Evolutionary conservation across 2,888 invertebrate species (phyloP).

Genomic region (Parascotia fuliginaria): DNA sequence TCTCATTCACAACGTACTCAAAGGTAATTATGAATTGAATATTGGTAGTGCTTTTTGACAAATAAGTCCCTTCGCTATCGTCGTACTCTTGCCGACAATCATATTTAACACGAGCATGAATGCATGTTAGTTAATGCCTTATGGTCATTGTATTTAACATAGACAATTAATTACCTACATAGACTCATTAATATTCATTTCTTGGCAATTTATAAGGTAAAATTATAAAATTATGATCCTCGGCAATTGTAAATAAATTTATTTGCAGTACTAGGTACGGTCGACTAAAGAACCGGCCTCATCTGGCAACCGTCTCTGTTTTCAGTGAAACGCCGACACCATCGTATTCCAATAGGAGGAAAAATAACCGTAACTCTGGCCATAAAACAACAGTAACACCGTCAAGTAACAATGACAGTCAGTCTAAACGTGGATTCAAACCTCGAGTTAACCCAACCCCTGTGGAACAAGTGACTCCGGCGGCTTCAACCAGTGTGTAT

Average conservation of each 20-base stretch:
- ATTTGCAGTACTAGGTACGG: conserved; percentile 81
- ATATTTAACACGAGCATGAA: conserved; percentile 16
- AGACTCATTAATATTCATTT: too few species aligned
- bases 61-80: neutral
- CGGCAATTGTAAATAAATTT: conserved; percentile 53
- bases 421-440: conserved; percentile 88
- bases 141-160: too few species aligned
- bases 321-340: conserved; percentile 87
- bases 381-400: conserved; percentile 76
- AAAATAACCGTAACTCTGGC: conserved; percentile 74
- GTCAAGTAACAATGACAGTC: conserved; percentile 70
- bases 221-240: conserved; percentile 16
- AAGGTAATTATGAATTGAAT: conserved; percentile 62
- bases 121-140: conserved; percentile 15
- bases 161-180: too few species aligned
- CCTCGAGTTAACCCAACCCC: conserved; percentile 87
- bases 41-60: neutral
- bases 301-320: conserved; percentile 88
- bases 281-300: conserved; percentile 80
- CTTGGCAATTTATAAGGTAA: neutral
- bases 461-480: conserved; percentile 81
- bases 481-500: conserved; percentile 88
- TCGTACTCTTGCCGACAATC: conserved; percentile 51
- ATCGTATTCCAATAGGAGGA: conserved; percentile 83
- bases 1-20: conserved; percentile 68